A percentile compares a stretch with the other conserved stretches of the same genome.
Conservation (phyloP, 2,888 invertebrate species). For the Lomographa bimaculata region DNA sequence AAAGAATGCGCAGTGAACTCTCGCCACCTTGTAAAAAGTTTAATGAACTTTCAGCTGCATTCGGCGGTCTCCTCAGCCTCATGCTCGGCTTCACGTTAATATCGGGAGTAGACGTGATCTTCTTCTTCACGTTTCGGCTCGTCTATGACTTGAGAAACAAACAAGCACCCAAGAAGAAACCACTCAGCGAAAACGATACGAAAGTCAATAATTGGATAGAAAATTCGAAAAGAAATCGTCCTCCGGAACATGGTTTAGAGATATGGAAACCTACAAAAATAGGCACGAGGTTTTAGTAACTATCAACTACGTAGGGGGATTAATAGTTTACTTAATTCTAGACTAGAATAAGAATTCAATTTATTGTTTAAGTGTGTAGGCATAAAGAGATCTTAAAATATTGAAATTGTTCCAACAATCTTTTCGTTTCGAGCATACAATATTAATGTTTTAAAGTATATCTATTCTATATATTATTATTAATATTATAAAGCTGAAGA, state of each 20-base stretch:
- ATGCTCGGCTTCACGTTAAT: constrained; percentile 89
- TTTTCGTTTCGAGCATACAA: too few relatives aligned
- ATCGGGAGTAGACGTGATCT: constrained; percentile 85
- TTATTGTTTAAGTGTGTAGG: too few relatives aligned
- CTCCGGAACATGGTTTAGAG: background rate
- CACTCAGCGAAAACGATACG: constrained; percentile 24
- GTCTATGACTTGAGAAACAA: constrained; percentile 53
- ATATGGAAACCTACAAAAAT: background rate
- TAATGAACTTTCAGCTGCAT: constrained; percentile 85
- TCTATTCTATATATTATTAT: too few relatives aligned
- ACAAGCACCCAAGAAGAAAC: constrained; percentile 4
- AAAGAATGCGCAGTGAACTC: too few relatives aligned
- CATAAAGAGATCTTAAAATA: too few relatives aligned
- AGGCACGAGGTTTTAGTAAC: background rate
- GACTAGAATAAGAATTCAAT: too few relatives aligned
- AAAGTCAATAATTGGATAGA: constrained; percentile 26
- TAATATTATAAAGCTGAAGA: too few relatives aligned
- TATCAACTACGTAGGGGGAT: too few relatives aligned
- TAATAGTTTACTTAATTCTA: too few relatives aligned
- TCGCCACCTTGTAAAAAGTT: too few relatives aligned
- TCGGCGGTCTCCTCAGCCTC: constrained; percentile 87
- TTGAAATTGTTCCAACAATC: too few relatives aligned
- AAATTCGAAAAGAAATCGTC: constrained; percentile 6
- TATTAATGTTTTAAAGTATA: too few relatives aligned
- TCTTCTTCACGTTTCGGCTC: constrained; percentile 84